Percentiles rank a stretch among this genome's conserved stretches.
These are phyloP conservation scores for Cirrhinus mrigala DNA, from an alignment of 2,797 vertebrate species.

Conservation along the genomic window DNA sequence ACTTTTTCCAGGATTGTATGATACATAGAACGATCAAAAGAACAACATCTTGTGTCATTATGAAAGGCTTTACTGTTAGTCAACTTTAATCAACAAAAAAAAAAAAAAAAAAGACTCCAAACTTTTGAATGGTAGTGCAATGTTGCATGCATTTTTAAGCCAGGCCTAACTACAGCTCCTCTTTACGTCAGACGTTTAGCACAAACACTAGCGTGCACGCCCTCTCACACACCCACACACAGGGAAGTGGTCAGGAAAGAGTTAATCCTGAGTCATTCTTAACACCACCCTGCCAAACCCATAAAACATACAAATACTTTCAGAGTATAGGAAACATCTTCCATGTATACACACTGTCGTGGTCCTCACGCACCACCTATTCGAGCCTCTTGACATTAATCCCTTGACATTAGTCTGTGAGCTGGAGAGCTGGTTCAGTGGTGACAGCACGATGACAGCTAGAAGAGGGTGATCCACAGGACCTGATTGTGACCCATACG, in stretches of 20 bases:
- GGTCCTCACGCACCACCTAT: conserved; percentile 2
- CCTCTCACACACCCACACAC: conserved; percentile 45
- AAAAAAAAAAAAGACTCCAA: neutral
- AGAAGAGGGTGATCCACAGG: neutral
- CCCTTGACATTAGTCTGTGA: neutral
- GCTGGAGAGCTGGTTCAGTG: neutral
- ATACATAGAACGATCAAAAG: neutral
- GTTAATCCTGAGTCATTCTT: conserved; percentile 50
- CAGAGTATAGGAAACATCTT: conserved; percentile 1
- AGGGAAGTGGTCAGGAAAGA: conserved; percentile 23
- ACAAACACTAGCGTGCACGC: conserved; percentile 36
- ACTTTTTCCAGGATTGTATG: neutral
- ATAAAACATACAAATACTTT: conserved; percentile 46
- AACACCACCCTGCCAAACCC: conserved; percentile 56
- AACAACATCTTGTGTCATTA: neutral
- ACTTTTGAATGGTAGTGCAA: neutral
- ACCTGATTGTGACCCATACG: neutral
- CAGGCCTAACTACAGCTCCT: conserved; percentile 1
- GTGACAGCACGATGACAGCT: conserved; percentile 6
- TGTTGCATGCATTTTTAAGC: neutral
- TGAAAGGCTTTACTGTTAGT: neutral
- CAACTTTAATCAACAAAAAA: neutral
- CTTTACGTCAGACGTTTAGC: conserved; percentile 17
- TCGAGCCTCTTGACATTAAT: conserved; percentile 22
- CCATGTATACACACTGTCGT: neutral